A percentile compares a stretch with the other conserved stretches of the same genome.
phyloP scores from a whole-genome alignment of 2,797 vertebrate genomes.

The Stomatorhinus walkeri region DNA sequence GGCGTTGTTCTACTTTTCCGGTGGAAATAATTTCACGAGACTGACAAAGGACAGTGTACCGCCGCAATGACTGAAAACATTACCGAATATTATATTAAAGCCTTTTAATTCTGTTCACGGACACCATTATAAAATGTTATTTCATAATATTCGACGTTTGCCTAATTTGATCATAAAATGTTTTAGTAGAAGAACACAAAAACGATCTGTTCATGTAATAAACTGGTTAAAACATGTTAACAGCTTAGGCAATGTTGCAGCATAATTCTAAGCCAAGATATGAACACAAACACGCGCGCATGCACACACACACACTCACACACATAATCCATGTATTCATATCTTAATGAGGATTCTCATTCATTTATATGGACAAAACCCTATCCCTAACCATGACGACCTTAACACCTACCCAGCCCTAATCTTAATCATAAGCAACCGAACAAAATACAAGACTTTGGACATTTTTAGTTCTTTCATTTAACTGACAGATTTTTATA shows the following conservation, averaged over 20 bases:
- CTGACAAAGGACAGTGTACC: background rate
- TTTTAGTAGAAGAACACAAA: background rate
- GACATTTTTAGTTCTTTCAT: background rate
- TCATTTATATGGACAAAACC: background rate
- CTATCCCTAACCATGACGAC: background rate
- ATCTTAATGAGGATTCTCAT: background rate
- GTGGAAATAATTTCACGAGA: background rate
- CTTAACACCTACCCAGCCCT: background rate
- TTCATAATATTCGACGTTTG: background rate
- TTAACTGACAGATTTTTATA: background rate
- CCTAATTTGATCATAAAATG: constrained; percentile 2
- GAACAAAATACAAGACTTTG: background rate
- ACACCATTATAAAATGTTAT: background rate
- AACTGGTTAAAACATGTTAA: background rate
- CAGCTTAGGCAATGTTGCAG: background rate
- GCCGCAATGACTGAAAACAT: background rate
- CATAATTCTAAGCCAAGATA: background rate
- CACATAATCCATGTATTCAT: background rate
- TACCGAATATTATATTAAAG: background rate
- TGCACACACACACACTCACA: background rate
- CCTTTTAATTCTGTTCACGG: background rate
- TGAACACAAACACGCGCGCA: background rate
- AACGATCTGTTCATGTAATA: background rate
- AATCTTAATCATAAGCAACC: background rate
- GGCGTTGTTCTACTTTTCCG: background rate